phyloP scores from a whole-genome alignment of 2,113 vertebrate species.

The Chlorocebus sabaeus region DNA sequence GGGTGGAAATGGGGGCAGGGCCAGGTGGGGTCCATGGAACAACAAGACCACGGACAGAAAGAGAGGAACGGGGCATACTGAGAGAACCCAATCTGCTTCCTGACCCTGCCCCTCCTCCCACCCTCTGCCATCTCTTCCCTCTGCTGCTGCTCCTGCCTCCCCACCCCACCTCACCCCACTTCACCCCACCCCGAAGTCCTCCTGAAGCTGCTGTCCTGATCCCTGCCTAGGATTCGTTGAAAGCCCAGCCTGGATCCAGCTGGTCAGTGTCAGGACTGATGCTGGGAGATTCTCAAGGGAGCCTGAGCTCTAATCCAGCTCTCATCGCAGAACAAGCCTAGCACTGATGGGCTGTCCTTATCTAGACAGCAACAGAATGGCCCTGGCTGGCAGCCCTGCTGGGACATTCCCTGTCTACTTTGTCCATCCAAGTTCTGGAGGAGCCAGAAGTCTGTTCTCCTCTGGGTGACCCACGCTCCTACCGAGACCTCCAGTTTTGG shows the following conservation, averaged over 20 bases:
- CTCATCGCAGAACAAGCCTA: not conserved
- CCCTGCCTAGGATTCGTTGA: not conserved
- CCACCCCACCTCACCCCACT: too few species aligned
- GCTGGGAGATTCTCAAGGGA: not conserved
- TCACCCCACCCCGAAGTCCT: not conserved
- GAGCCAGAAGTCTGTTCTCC: not conserved
- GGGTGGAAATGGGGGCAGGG: rapidly evolving
- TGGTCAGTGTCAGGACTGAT: not conserved
- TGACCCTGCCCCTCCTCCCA: rapidly evolving
- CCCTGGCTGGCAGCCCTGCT: not conserved
- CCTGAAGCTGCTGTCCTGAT: not conserved
- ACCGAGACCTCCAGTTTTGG: not conserved
- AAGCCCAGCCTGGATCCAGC: not conserved
- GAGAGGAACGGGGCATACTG: not conserved
- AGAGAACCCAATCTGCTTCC: not conserved
- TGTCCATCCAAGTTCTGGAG: not conserved
- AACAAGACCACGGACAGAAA: rapidly evolving
- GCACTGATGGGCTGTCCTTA: not conserved
- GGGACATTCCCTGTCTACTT: not conserved
- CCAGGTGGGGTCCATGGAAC: rapidly evolving
- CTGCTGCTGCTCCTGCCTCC: not conserved
- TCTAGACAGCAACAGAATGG: not conserved
- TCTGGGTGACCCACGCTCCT: not conserved
- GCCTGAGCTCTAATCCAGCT: not conserved
- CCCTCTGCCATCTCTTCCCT: not conserved